Evolutionary conservation across 2,888 invertebrate species (phyloP), one percentile per base, ranked within the genome.

Genomic region (Ligdia adustata): DNA sequence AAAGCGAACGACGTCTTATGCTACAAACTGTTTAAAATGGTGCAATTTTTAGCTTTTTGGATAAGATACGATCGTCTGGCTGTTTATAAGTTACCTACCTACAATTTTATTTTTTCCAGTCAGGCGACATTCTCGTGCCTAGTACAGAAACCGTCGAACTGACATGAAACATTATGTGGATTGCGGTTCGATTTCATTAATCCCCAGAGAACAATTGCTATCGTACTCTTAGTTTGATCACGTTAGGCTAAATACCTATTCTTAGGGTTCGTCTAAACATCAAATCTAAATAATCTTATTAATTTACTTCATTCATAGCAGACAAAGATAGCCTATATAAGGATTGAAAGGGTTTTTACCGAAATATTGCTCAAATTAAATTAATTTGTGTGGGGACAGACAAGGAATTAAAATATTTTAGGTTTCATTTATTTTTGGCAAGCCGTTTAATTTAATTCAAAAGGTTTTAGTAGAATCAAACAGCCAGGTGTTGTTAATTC

Each of bases 111-210:
- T 50, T 39, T 45, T 45, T 42, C 39, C 13, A 57, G 58, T 59
- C 62, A 64, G 57, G 62, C 59, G 37, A 64, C 9, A 29, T 33
- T 33, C 7, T 37, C 18, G 28, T 22, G 28, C 24, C 43, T 37
- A 49, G 29, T 31, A 39, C 51, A 58, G 57, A 49, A 58, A 58
- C 42, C 45, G 50, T 45, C 39, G 38, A 50, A 18, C 39, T 27
- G n/a, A n/a, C n/a, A n/a, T n/a, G n/a, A 29, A 40, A 34, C 46
- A 46, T 26, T 43, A 15, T 3, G 9, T 38, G 55, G 58, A 55
- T 55, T 57, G 43, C 44, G 43, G 32, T 45, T 54, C 55, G 37
- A 35, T 41, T 52, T 46, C 55, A 64, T 66, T 64, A 63, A 57
- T 63, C 63, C 54, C 57, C 44, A 56, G 55, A 39, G 40, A 49